Percentiles rank a stretch among this genome's conserved stretches.
Evolutionary conservation across 2,113 vertebrate species (phyloP).

Genomic region (Rafetus swinhoei): DNA sequence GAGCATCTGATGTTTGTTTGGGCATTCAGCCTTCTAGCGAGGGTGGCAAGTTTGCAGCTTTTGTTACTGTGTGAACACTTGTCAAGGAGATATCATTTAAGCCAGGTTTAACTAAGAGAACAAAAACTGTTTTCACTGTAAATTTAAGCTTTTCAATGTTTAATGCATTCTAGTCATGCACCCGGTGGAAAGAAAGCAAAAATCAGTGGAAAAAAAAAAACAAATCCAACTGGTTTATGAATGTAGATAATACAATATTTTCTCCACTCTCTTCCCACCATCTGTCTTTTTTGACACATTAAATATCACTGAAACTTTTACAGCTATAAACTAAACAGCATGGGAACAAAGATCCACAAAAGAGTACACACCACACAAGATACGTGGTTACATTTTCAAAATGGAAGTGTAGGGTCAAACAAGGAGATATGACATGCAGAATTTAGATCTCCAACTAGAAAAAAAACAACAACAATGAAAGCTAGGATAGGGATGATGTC

Average conservation of each 20-base stretch:
- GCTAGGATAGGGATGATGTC: neutral
- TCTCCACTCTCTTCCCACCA: slow-evolving; percentile 35
- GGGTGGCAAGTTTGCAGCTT: neutral
- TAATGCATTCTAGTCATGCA: neutral
- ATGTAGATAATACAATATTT: neutral
- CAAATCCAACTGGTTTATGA: neutral
- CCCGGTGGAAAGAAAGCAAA: accelerated
- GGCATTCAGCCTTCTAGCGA: neutral
- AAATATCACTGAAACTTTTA: neutral
- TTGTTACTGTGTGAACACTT: neutral
- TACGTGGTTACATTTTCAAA: neutral
- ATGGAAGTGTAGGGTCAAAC: neutral
- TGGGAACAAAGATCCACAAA: neutral
- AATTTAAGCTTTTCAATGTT: neutral
- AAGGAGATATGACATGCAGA: neutral
- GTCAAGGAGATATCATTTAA: neutral
- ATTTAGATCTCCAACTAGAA: neutral
- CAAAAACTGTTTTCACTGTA: accelerated
- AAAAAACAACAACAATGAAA: neutral
- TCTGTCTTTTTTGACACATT: slow-evolving; percentile 27
- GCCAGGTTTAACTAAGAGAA: neutral
- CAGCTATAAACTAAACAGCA: neutral
- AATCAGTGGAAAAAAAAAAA: neutral
- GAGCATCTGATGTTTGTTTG: neutral
- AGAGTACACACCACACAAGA: neutral